phyloP scores from a whole-genome alignment of 1,140 invertebrate species.

The Tetramorium parvispinum region DNA sequence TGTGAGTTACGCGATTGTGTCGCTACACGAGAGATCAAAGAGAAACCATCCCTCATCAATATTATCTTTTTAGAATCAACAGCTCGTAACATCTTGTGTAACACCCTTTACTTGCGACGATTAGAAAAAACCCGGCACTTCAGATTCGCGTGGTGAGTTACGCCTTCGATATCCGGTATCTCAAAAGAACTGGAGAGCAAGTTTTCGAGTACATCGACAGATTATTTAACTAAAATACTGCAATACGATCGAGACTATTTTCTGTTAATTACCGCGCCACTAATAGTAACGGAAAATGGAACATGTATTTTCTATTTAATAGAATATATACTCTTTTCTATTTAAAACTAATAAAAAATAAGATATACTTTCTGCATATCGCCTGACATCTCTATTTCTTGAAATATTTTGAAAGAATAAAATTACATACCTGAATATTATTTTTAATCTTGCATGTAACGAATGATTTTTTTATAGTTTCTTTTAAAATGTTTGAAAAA shows the following conservation, averaged over 20 bases:
- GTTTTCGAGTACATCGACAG: not conserved
- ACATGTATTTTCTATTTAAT: not conserved
- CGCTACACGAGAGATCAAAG: conserved; percentile 32
- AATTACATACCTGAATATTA: not conserved
- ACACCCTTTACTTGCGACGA: conserved; percentile 21
- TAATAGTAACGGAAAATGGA: not conserved
- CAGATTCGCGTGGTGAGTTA: not conserved
- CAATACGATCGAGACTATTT: not conserved
- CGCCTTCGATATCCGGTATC: conserved; percentile 16
- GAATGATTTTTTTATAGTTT: not conserved
- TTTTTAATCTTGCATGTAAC: not conserved
- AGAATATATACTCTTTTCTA: not conserved
- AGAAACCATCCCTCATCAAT: conserved; percentile 10
- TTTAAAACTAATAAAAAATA: not conserved
- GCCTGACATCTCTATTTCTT: not conserved
- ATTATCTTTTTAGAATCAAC: conserved; percentile 51
- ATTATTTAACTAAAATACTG: not conserved
- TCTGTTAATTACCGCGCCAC: not conserved
- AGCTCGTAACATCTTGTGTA: conserved; percentile 34
- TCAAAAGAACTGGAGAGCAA: conserved; percentile 29
- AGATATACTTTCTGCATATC: not conserved
- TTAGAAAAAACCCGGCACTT: conserved; percentile 1
- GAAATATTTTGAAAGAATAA: not conserved
- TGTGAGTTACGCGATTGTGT: conserved; percentile 8
- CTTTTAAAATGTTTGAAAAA: not conserved